Evolutionary conservation across 2,113 vertebrate species (phyloP).

Genomic region (Rhea pennata): DNA sequence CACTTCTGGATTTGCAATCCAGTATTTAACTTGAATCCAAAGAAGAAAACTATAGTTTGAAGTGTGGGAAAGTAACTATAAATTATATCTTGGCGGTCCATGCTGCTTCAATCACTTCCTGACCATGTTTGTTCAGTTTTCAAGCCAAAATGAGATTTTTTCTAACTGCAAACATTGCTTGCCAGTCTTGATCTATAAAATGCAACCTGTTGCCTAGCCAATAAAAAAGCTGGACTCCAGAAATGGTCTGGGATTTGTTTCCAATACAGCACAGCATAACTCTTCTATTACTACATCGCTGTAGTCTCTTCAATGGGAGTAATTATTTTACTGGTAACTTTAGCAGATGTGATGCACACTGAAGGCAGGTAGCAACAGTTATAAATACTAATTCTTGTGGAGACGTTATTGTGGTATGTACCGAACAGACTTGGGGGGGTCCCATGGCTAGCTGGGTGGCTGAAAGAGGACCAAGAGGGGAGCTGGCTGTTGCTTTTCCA

Average conservation of each 20-base stretch:
- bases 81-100: conserved; percentile 15
- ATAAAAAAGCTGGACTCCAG: conserved; percentile 14
- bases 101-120: conserved; percentile 54
- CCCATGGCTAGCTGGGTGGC: neutral
- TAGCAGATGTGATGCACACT: neutral
- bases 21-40: conserved; percentile 18
- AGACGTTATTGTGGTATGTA: neutral
- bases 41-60: conserved; percentile 12
- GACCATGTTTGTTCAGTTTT: conserved; percentile 41
- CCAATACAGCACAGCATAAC: neutral
- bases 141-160: conserved; percentile 44
- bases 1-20: conserved; percentile 17
- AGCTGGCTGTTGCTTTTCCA: neutral
- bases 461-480: neutral
- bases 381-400: neutral
- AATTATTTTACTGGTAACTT: conserved; percentile 25
- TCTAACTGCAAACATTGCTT: conserved; percentile 26
- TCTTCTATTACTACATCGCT: neutral
- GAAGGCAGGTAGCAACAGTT: neutral
- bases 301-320: neutral
- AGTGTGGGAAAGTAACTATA: conserved; percentile 59
- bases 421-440: neutral
- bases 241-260: conserved; percentile 36
- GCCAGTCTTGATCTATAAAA: conserved; percentile 46
- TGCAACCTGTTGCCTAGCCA: conserved; percentile 46